Conservation (phyloP, 2,797 vertebrate species). For the Phalloptychus januarius region DNA sequence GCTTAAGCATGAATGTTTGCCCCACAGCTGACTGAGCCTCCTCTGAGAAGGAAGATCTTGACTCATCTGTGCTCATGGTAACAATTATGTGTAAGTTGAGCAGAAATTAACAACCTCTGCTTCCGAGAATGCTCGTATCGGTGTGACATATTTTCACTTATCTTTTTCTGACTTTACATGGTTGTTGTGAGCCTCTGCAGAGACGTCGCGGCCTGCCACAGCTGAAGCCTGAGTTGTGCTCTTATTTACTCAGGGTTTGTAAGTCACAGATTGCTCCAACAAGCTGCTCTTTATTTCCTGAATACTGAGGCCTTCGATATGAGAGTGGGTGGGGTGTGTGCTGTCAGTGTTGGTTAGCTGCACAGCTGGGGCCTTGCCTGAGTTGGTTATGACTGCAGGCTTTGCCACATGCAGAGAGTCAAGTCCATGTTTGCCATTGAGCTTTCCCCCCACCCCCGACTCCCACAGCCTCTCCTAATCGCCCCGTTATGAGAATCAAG, state of each 20-base stretch:
- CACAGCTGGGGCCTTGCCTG: constrained; percentile 50
- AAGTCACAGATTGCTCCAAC: constrained; percentile 29
- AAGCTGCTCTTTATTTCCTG: constrained; percentile 10
- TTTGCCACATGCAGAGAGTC: constrained; percentile 56
- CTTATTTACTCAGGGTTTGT: constrained; percentile 17
- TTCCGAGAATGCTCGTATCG: constrained; percentile 47
- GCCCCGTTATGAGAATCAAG: constrained; percentile 41
- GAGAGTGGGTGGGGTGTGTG: constrained; percentile 13
- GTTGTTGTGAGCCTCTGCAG: constrained; percentile 29
- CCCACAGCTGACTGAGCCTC: constrained; percentile 38
- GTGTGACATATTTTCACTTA: constrained; percentile 55
- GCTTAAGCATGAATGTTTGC: constrained; percentile 32
- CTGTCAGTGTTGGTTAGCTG: constrained; percentile 34
- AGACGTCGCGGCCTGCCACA: constrained; percentile 21
- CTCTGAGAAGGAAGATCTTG: constrained; percentile 42
- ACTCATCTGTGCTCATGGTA: constrained; percentile 56
- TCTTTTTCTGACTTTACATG: constrained; percentile 47
- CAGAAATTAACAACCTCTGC: constrained; percentile 51
- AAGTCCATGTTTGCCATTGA: constrained; percentile 43
- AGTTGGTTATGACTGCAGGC: constrained; percentile 33
- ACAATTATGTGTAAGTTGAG: constrained; percentile 64
- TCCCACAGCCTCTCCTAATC: constrained; percentile 49
- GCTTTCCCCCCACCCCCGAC: constrained; percentile 19
- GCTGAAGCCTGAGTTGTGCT: constrained; percentile 15
- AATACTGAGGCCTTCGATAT: constrained; percentile 23